A percentile compares a stretch with the other conserved stretches of the same genome.
phyloP scores from a whole-genome alignment of 1,140 invertebrate species.

The Caerostris extrusa region DNA sequence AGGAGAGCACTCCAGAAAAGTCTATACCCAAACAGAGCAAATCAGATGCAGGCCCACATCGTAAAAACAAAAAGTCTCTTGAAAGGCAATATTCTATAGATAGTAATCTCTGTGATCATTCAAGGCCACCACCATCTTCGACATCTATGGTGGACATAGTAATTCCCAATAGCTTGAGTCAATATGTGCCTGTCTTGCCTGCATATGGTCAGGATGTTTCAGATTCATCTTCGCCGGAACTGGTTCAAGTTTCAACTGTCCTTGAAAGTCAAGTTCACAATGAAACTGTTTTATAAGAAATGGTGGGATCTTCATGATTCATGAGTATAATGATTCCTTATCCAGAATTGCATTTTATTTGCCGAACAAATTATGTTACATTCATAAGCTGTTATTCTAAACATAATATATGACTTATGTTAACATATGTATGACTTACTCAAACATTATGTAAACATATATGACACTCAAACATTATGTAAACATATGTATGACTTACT shows the following conservation, averaged over 20 bases:
- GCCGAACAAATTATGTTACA: too few relatives aligned
- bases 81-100: slow-evolving; percentile 75
- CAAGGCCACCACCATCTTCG: slow-evolving; percentile 62
- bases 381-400: too few relatives aligned
- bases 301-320: background rate
- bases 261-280: slow-evolving; percentile 60
- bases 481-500: too few relatives aligned
- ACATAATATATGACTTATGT: too few relatives aligned
- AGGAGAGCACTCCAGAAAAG: slow-evolving; percentile 74
- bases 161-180: slow-evolving; percentile 11
- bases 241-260: background rate
- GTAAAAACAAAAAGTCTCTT: slow-evolving; percentile 39
- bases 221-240: slow-evolving; percentile 63
- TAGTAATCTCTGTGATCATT: slow-evolving; percentile 66
- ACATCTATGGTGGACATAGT: slow-evolving; percentile 72
- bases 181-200: slow-evolving; percentile 59
- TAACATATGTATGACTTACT: too few relatives aligned
- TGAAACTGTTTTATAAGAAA: slow-evolving; percentile 61
- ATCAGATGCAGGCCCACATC: slow-evolving; percentile 44
- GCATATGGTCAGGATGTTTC: slow-evolving; percentile 69
- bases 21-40: slow-evolving; percentile 70
- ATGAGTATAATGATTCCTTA: too few relatives aligned
- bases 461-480: too few relatives aligned
- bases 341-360: too few relatives aligned
- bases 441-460: too few relatives aligned